Percentiles rank a stretch among this genome's conserved stretches.
phyloP scores from a whole-genome alignment of 2,113 vertebrate genomes.

The Pteruthius melanotis region DNA sequence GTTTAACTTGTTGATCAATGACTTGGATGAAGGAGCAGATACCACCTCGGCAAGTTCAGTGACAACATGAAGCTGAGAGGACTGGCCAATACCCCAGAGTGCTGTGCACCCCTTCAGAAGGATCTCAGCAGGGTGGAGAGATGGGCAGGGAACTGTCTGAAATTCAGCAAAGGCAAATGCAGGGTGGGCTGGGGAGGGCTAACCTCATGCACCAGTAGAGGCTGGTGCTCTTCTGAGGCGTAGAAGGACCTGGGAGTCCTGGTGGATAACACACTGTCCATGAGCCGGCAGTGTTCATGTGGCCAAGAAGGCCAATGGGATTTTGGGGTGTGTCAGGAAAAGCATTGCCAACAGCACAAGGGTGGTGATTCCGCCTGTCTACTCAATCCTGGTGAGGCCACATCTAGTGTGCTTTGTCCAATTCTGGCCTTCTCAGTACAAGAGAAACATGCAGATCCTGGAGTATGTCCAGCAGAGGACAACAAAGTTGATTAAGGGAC shows the following conservation, averaged over 20 bases:
- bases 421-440: neutral
- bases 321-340: neutral
- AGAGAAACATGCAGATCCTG: neutral
- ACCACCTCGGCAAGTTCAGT: too few species aligned
- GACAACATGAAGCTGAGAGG: neutral
- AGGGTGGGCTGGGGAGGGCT: neutral
- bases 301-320: neutral
- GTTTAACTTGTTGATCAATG: neutral
- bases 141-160: neutral
- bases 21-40: neutral
- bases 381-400: neutral
- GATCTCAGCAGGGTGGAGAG: rapidly evolving
- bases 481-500: neutral
- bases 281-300: neutral
- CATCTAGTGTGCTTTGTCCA: too few species aligned
- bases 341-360: neutral
- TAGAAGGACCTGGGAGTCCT: neutral
- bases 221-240: too few species aligned
- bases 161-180: neutral
- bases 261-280: neutral
- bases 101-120: neutral
- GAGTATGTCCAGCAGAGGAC: neutral
- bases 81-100: rapidly evolving
- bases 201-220: neutral
- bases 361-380: neutral